phyloP scores from a whole-genome alignment of 2,888 invertebrate species.

The Rhogogaster chlorosoma region DNA sequence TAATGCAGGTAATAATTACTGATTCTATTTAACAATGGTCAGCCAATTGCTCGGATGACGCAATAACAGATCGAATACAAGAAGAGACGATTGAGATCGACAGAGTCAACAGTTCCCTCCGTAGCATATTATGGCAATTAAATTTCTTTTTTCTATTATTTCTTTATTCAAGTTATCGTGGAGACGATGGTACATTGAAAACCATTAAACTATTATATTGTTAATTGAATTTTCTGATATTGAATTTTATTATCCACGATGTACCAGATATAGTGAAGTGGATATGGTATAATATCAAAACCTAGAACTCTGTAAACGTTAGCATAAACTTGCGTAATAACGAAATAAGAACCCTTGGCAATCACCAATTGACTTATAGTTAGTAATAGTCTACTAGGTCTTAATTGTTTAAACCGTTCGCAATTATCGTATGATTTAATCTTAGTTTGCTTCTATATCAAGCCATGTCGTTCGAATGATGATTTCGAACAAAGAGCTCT shows the following conservation, averaged over 20 bases:
- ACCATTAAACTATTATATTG: background rate
- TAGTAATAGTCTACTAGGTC: slow-evolving; percentile 49
- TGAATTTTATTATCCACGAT: background rate
- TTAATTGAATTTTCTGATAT: background rate
- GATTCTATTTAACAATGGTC: slow-evolving; percentile 21
- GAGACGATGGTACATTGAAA: background rate
- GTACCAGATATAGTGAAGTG: background rate
- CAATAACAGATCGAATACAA: slow-evolving; percentile 17
- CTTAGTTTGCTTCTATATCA: background rate
- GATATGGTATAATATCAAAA: background rate
- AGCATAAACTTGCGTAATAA: slow-evolving; percentile 22
- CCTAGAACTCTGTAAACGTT: background rate
- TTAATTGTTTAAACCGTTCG: slow-evolving; percentile 42
- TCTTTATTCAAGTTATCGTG: background rate
- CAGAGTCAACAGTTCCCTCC: slow-evolving; percentile 18
- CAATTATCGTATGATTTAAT: slow-evolving; percentile 33
- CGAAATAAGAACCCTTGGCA: slow-evolving; percentile 46
- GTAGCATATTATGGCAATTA: background rate
- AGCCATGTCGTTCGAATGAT: slow-evolving; percentile 2
- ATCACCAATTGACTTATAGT: slow-evolving; percentile 60
- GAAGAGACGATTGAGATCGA: slow-evolving; percentile 32
- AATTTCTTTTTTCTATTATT: background rate
- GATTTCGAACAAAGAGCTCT: background rate
- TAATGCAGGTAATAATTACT: slow-evolving; percentile 42
- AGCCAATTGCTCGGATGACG: slow-evolving; percentile 28